Evolutionary conservation across 2,888 invertebrate genomes (phyloP).

Genomic region (Zaprionus bogoriensis): DNA sequence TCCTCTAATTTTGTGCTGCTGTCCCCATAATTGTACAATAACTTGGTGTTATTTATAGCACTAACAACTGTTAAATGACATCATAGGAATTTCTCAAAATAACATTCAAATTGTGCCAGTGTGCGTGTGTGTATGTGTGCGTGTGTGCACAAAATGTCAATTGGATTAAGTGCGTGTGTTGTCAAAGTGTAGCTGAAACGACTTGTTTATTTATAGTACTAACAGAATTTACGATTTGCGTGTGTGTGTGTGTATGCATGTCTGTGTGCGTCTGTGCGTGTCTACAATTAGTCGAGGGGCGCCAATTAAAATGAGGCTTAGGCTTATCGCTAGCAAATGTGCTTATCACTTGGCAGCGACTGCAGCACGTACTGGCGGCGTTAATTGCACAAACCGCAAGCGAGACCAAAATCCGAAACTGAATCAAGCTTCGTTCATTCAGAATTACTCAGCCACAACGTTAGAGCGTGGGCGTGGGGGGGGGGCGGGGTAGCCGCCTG

Average conservation of each 20-base stretch:
- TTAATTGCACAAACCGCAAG: conserved; percentile 17
- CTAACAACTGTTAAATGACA: conserved; percentile 56
- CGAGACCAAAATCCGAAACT: not conserved
- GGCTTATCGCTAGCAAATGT: conserved; percentile 6
- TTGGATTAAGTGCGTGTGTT: conserved; percentile 59
- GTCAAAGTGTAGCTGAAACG: conserved; percentile 29
- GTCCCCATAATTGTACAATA: conserved; percentile 5
- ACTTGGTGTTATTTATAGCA: conserved; percentile 28
- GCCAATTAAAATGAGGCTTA: conserved; percentile 25
- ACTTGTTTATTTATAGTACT: conserved; percentile 48
- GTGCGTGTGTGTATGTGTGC: not conserved
- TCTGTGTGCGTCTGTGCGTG: not conserved
- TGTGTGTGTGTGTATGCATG: conserved; percentile 10
- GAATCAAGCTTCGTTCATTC: conserved; percentile 6
- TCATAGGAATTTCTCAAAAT: conserved; percentile 59
- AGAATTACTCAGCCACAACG: not conserved
- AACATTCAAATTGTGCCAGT: conserved; percentile 29
- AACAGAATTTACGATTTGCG: conserved; percentile 18
- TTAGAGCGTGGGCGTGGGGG: not conserved
- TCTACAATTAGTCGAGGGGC: conserved; percentile 29
- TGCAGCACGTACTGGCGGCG: conserved; percentile 31
- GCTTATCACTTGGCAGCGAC: conserved; percentile 41
- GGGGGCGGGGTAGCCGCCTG: not conserved
- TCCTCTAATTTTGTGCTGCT: not conserved
- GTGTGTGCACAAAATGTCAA: conserved; percentile 51